These are phyloP conservation scores for Phrynosoma blainvillii DNA, from an alignment of 2,113 vertebrate species.

Conservation along the genomic window DNA sequence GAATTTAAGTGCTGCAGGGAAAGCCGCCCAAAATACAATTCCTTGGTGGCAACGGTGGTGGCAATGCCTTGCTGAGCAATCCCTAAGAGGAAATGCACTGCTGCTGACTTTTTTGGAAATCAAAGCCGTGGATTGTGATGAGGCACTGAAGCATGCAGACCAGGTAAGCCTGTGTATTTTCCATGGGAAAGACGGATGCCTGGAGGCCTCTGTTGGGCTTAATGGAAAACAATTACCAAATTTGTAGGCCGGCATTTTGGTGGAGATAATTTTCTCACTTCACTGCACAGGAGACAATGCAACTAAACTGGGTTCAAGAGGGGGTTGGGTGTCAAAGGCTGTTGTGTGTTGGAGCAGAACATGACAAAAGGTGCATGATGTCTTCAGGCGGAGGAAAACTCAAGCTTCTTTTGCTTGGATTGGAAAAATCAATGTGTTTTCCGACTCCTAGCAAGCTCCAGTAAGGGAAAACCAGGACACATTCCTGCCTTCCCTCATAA, in stretches of 20 bases:
- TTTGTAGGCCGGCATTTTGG: constrained; percentile 1
- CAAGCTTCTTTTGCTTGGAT: neutral
- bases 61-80: constrained; percentile 22
- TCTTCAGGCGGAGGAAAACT: neutral
- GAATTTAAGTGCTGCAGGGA: neutral
- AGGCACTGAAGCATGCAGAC: neutral
- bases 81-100: constrained; percentile 50
- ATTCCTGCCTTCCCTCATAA: constrained; percentile 63
- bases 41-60: neutral
- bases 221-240: constrained; percentile 18
- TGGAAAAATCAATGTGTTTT: constrained; percentile 50
- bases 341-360: neutral
- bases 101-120: neutral
- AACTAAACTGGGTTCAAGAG: neutral
- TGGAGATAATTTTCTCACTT: constrained; percentile 28
- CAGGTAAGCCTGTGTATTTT: constrained; percentile 19
- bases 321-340: neutral
- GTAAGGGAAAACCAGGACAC: constrained; percentile 66
- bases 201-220: constrained; percentile 18
- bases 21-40: neutral
- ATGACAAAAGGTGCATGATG: constrained; percentile 27
- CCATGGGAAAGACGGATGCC: constrained; percentile 7
- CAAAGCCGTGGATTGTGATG: constrained; percentile 11
- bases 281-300: constrained; percentile 16
- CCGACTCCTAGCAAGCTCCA: constrained; percentile 58